Conservation (phyloP, 2,888 invertebrate species). For the Dasysyrphus tricinctus region DNA sequence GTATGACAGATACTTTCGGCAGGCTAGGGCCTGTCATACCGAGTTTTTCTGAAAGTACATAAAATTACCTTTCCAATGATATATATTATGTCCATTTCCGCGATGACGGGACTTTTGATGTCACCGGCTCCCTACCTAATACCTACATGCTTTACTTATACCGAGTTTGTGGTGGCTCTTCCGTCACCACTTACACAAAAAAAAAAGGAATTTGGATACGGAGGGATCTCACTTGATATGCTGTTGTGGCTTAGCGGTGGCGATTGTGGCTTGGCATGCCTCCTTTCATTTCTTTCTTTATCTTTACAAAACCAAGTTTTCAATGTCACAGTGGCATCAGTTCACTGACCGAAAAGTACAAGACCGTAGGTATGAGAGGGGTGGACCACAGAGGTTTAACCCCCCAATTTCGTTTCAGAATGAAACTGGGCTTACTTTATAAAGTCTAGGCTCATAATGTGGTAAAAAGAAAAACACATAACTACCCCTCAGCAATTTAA, state of each 20-base stretch:
- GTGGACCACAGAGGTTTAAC: neutral
- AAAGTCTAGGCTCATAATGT: too few species aligned
- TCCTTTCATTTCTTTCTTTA: neutral
- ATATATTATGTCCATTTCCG: too few species aligned
- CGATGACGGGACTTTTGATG: too few species aligned
- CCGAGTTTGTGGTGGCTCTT: conserved; percentile 7
- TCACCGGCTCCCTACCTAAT: too few species aligned
- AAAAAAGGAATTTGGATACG: conserved; percentile 17
- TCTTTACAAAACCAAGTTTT: conserved; percentile 48
- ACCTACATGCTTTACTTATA: neutral
- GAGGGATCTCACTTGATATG: conserved; percentile 48
- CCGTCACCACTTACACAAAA: conserved; percentile 5
- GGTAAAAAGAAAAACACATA: too few species aligned
- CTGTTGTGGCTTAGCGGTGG: conserved; percentile 12
- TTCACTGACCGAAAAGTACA: conserved; percentile 76
- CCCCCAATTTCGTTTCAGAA: neutral
- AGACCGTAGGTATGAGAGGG: neutral
- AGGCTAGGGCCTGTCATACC: too few species aligned
- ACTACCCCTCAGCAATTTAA: too few species aligned
- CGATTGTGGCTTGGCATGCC: neutral
- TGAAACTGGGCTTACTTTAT: too few species aligned
- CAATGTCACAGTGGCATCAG: conserved; percentile 76
- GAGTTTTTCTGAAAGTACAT: too few species aligned
- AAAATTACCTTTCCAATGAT: too few species aligned
- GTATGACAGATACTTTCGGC: too few species aligned